Evolutionary conservation across 2,888 invertebrate species (phyloP).

Genomic region (Temnothorax rugatulus): DNA sequence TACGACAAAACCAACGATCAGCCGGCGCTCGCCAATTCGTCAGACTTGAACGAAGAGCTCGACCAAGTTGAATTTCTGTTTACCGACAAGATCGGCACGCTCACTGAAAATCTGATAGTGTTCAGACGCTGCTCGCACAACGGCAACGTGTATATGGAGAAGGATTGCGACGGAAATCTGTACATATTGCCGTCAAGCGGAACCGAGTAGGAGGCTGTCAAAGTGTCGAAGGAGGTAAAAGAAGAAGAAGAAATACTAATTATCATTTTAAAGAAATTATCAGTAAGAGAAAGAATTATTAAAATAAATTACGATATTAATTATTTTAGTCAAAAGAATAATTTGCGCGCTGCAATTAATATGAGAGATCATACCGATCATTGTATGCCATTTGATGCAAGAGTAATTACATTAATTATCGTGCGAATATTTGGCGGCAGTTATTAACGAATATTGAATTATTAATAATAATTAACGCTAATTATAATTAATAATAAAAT

Average conservation of each 20-base stretch:
- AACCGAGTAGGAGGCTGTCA: constrained; percentile 71
- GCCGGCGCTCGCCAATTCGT: constrained; percentile 92
- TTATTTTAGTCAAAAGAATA: not conserved
- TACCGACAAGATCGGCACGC: constrained; percentile 95
- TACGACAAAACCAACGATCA: constrained; percentile 89
- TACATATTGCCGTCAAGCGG: constrained; percentile 79
- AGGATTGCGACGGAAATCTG: constrained; percentile 86
- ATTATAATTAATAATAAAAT: not conserved
- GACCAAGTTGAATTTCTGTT: constrained; percentile 94
- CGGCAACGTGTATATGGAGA: constrained; percentile 89
- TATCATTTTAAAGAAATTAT: not conserved
- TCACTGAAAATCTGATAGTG: constrained; percentile 94
- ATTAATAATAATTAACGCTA: not conserved
- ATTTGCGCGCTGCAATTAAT: not conserved
- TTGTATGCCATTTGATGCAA: not conserved
- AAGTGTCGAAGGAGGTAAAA: constrained; percentile 79
- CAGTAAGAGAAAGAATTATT: not conserved
- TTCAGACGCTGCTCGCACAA: constrained; percentile 92
- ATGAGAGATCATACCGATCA: not conserved
- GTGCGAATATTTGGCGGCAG: not conserved
- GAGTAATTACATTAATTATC: not conserved
- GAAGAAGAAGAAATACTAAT: not conserved
- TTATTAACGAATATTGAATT: not conserved
- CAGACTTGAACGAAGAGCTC: constrained; percentile 95
- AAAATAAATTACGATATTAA: not conserved